These are phyloP conservation scores for Andrena fulva DNA, from an alignment of 2,888 invertebrate genomes.

Conservation along the genomic window DNA sequence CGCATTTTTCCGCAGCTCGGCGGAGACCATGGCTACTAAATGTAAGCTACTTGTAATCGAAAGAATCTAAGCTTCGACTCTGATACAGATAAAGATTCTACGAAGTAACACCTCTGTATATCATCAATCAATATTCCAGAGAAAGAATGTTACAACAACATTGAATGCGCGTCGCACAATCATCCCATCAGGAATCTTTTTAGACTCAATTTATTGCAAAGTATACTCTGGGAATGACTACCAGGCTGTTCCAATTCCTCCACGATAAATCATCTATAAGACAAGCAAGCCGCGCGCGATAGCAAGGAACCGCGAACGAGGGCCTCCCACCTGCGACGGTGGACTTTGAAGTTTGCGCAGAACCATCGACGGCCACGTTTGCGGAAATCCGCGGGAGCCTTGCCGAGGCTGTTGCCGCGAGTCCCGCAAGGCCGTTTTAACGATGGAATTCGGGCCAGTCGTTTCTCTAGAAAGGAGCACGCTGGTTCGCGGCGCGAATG, in stretches of 20 bases:
- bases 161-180: conserved; percentile 8
- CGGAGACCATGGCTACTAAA: not conserved
- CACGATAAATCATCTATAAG: not conserved
- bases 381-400: conserved; percentile 59
- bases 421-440: conserved; percentile 77
- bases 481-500: conserved; percentile 62
- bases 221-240: too few species aligned
- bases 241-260: too few species aligned
- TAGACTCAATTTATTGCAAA: too few species aligned
- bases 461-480: conserved; percentile 79
- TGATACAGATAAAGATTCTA: conserved; percentile 5
- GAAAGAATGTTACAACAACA: conserved; percentile 11
- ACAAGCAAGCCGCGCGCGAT: not conserved
- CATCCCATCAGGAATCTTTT: not conserved
- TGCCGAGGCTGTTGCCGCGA: conserved; percentile 66
- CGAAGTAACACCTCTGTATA: not conserved
- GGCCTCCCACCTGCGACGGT: not conserved
- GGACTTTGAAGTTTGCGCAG: conserved; percentile 20
- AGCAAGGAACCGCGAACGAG: not conserved
- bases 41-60: too few species aligned
- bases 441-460: conserved; percentile 80
- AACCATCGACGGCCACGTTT: conserved; percentile 38
- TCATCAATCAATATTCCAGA: conserved; percentile 5
- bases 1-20: not conserved
- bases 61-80: not conserved